A percentile compares a stretch with the other conserved stretches of the same genome.
phyloP scores from a whole-genome alignment of 2,113 vertebrate species.

The Hippocampus barbouri region DNA sequence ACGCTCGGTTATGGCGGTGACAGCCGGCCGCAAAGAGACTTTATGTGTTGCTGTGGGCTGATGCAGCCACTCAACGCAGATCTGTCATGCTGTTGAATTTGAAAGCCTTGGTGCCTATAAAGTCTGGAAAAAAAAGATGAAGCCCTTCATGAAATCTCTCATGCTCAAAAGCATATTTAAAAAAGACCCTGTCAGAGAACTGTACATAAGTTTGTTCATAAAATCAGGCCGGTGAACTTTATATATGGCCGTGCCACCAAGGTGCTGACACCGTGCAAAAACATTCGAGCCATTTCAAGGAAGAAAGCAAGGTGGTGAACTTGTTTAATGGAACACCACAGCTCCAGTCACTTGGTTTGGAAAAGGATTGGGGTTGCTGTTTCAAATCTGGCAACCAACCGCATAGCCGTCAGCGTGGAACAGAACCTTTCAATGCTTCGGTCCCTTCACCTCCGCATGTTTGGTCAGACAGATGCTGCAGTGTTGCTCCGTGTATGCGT shows the following conservation, averaged over 20 bases:
- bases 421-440: too few relatives aligned
- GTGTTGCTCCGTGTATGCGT: too few relatives aligned
- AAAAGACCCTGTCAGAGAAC: slow-evolving; percentile 2
- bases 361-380: neutral
- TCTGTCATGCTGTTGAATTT: slow-evolving; percentile 43
- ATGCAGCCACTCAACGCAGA: slow-evolving; percentile 43
- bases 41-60: slow-evolving; percentile 20
- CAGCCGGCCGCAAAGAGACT: slow-evolving; percentile 16
- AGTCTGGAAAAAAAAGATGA: slow-evolving; percentile 14
- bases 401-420: too few relatives aligned
- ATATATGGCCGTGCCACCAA: neutral
- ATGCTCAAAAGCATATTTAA: neutral
- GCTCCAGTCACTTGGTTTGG: neutral
- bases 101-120: slow-evolving; percentile 16
- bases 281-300: slow-evolving; percentile 14
- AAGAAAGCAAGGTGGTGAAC: slow-evolving; percentile 13
- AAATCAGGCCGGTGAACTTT: neutral
- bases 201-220: neutral
- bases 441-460: too few relatives aligned
- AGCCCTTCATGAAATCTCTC: slow-evolving; percentile 22
- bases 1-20: slow-evolving; percentile 30
- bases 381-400: neutral
- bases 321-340: neutral
- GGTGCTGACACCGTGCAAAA: slow-evolving; percentile 15
- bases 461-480: too few relatives aligned